phyloP scores from a whole-genome alignment of 2,888 invertebrate genomes.

The Lasioglossum zephyrum region DNA sequence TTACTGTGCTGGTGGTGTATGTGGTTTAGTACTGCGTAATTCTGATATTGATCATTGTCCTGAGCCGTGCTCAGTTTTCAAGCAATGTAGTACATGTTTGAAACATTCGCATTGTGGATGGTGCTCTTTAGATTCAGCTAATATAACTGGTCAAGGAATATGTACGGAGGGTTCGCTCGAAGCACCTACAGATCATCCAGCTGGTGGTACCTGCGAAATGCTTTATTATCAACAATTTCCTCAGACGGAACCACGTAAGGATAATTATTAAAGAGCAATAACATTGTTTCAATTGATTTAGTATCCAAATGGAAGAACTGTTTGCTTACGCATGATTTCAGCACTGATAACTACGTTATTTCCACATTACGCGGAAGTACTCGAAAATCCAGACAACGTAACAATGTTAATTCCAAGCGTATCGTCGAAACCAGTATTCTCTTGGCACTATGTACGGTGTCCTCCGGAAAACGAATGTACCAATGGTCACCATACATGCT shows the following conservation, averaged over 20 bases:
- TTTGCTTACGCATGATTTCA: conserved; percentile 43
- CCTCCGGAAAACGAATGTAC: conserved; percentile 97
- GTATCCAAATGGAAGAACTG: background rate
- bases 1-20: conserved; percentile 95
- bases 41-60: conserved; percentile 90
- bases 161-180: conserved; percentile 94
- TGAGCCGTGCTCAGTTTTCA: conserved; percentile 92
- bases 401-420: conserved; percentile 67
- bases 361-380: conserved; percentile 62
- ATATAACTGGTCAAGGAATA: conserved; percentile 89
- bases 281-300: background rate
- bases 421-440: conserved; percentile 85
- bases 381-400: conserved; percentile 67
- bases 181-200: conserved; percentile 88
- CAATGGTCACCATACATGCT: conserved; percentile 96
- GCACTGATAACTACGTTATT: conserved; percentile 65
- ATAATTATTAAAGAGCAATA: background rate
- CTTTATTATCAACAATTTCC: conserved; percentile 82
- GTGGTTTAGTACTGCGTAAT: conserved; percentile 91
- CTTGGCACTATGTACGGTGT: conserved; percentile 95
- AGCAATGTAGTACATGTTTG: conserved; percentile 94
- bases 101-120: conserved; percentile 96
- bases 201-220: conserved; percentile 85
- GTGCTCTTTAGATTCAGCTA: conserved; percentile 90
- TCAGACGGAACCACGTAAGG: conserved; percentile 73